These are phyloP conservation scores for Philypnodon macrostomus DNA, from an alignment of 2,797 vertebrate genomes.

Conservation along the genomic window DNA sequence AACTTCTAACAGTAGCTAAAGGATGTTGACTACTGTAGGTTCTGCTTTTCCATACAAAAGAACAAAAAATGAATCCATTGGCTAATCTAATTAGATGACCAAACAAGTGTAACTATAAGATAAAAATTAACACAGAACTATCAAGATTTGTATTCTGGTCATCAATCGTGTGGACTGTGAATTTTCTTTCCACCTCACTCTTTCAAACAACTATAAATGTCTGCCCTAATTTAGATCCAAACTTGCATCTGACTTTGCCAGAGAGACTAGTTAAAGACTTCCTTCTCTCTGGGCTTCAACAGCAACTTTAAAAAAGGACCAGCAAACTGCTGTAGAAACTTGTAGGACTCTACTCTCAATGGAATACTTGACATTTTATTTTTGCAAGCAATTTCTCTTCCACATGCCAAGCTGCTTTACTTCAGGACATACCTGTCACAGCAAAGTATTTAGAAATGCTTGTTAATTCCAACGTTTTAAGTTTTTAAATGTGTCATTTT, in stretches of 20 bases:
- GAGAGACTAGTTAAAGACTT: background rate
- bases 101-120: too few species aligned
- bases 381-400: constrained; percentile 26
- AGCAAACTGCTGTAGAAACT: constrained; percentile 6
- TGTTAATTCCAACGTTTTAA: too few species aligned
- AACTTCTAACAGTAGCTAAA: constrained; percentile 7
- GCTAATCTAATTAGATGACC: too few species aligned
- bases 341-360: constrained; percentile 15
- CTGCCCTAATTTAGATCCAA: background rate
- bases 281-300: constrained; percentile 16
- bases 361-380: constrained; percentile 38
- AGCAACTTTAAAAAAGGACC: constrained; percentile 18
- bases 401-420: constrained; percentile 10
- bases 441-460: constrained; percentile 12
- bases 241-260: background rate
- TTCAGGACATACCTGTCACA: constrained; percentile 17
- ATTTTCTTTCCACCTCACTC: background rate
- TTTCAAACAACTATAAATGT: background rate
- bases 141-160: too few species aligned
- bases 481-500: too few species aligned
- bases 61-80: too few species aligned
- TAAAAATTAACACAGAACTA: too few species aligned
- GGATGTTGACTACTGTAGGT: too few species aligned
- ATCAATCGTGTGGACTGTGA: too few species aligned
- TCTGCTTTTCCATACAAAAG: too few species aligned